phyloP scores from a whole-genome alignment of 2,888 invertebrate genomes.

The Archips xylosteana region DNA sequence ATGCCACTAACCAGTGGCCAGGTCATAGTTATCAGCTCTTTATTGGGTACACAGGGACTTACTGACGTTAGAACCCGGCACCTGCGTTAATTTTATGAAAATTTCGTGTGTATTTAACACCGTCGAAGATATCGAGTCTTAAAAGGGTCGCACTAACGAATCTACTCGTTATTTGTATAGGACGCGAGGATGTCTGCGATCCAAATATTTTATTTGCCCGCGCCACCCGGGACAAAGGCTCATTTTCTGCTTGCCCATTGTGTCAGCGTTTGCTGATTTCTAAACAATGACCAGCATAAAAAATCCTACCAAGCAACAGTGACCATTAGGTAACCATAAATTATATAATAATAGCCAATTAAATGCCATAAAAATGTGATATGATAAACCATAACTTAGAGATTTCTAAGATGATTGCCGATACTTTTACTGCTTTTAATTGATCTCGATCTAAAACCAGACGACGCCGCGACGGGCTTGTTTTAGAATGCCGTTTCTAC shows the following conservation, averaged over 20 bases:
- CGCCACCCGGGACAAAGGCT: conserved; percentile 59
- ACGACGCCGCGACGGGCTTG: conserved; percentile 22
- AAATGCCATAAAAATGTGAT: conserved; percentile 34
- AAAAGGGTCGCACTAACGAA: conserved; percentile 47
- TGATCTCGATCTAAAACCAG: conserved; percentile 39
- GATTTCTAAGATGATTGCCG: conserved; percentile 28
- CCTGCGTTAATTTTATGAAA: conserved; percentile 15
- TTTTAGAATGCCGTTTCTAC: conserved; percentile 29
- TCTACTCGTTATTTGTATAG: conserved; percentile 52
- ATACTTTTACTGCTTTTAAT: conserved; percentile 41
- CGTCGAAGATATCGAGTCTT: conserved; percentile 15
- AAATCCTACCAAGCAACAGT: conserved; percentile 32
- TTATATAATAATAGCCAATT: conserved; percentile 38
- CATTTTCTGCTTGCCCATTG: conserved; percentile 70
- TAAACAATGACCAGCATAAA: conserved; percentile 62
- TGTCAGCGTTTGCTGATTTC: conserved; percentile 66
- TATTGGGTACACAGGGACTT: conserved; percentile 25
- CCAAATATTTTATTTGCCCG: conserved; percentile 74
- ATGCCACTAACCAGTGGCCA: conserved; percentile 20
- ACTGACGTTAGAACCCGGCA: conserved; percentile 26
- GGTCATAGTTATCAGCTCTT: conserved; percentile 32
- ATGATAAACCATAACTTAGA: conserved; percentile 27
- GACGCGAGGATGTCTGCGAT: conserved; percentile 56
- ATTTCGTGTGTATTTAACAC: conserved; percentile 27
- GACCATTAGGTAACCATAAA: conserved; percentile 27